Evolutionary conservation across 2,797 vertebrate species (phyloP).

Genomic region (Urophycis tenuis): DNA sequence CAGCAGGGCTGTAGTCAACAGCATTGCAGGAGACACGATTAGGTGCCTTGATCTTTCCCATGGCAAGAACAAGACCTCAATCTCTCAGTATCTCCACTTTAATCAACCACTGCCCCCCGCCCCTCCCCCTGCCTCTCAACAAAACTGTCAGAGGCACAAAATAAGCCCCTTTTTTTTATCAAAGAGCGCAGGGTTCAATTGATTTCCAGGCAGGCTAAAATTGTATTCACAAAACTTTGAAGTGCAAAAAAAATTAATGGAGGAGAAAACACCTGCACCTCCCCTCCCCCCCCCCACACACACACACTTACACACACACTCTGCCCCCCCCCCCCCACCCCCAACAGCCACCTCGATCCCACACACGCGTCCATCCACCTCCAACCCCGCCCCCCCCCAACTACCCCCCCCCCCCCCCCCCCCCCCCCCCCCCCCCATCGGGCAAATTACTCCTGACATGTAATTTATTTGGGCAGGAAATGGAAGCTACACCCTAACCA

Average conservation of each 20-base stretch:
- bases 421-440: slow-evolving; percentile 91
- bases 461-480: slow-evolving; percentile 99
- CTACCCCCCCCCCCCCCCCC: slow-evolving; percentile 59
- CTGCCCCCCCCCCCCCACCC: slow-evolving; percentile 72
- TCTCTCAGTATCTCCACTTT: slow-evolving; percentile 95
- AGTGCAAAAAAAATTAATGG: slow-evolving; percentile 34
- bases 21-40: slow-evolving; percentile 81
- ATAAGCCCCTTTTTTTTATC: slow-evolving; percentile 84
- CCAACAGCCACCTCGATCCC: slow-evolving; percentile 27
- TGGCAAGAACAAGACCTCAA: slow-evolving; percentile 99
- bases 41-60: slow-evolving; percentile 88
- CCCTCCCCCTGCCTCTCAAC: slow-evolving; percentile 71
- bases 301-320: slow-evolving; percentile 84
- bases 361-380: no score
- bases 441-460: slow-evolving; percentile 99
- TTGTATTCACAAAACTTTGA: slow-evolving; percentile 73
- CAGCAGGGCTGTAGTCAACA: slow-evolving; percentile 64
- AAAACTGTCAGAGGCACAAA: slow-evolving; percentile 95
- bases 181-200: slow-evolving; percentile 88
- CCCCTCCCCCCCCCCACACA: slow-evolving; percentile 12
- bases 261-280: slow-evolving; percentile 10
- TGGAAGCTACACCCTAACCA: slow-evolving; percentile 94
- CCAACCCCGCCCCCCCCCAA: slow-evolving; percentile 73
- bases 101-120: slow-evolving; percentile 88
- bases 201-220: slow-evolving; percentile 80